Percentiles rank a stretch among this genome's conserved stretches.
phyloP scores from a whole-genome alignment of 2,113 vertebrate genomes.

The Callospermophilus lateralis region DNA sequence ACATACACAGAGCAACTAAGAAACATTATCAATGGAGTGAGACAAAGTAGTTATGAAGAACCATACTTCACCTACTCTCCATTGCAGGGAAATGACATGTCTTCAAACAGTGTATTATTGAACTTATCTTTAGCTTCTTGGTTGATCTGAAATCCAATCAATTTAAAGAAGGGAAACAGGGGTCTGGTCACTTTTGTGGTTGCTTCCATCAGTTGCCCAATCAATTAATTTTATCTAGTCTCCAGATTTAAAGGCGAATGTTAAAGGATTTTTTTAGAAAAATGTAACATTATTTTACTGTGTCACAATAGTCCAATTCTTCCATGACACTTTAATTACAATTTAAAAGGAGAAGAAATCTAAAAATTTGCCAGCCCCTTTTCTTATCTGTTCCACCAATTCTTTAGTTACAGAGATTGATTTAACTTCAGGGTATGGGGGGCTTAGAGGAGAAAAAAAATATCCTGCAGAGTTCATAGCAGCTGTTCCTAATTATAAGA shows the following conservation, averaged over 20 bases:
- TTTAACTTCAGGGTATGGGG: not conserved
- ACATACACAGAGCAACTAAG: not conserved
- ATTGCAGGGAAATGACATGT: no score
- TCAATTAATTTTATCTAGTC: not conserved
- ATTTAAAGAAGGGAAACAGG: not conserved
- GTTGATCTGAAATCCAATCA: not conserved
- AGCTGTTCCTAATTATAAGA: constrained; percentile 71
- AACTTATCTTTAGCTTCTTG: not conserved
- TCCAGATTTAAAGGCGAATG: not conserved
- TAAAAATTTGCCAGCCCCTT: not conserved
- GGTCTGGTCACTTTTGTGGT: not conserved
- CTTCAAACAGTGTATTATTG: not conserved
- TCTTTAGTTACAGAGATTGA: constrained; percentile 11
- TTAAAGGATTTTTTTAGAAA: not conserved
- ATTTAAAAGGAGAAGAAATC: not conserved
- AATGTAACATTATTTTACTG: not conserved
- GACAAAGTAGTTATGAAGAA: not conserved
- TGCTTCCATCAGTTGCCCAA: not conserved
- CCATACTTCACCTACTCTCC: not conserved
- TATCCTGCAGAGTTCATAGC: not conserved
- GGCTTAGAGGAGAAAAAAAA: not conserved
- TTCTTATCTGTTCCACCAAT: not conserved
- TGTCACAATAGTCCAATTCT: not conserved
- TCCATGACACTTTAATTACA: not conserved
- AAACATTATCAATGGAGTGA: not conserved